phyloP scores from a whole-genome alignment of 2,888 invertebrate species.

The Saturnia japonica region DNA sequence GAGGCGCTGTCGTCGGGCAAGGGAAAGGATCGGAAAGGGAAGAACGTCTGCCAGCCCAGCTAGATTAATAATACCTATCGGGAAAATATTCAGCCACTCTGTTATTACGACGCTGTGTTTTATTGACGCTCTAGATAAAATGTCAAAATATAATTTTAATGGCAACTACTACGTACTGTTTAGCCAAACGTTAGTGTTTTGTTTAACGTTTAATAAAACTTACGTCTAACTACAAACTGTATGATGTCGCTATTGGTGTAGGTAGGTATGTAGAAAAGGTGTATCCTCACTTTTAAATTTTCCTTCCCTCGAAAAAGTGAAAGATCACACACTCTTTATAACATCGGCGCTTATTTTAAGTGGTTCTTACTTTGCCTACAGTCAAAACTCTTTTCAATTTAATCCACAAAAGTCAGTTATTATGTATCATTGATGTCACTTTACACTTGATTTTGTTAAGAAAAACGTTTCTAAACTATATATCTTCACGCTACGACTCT shows the following conservation, averaged over 20 bases:
- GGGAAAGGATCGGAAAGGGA: too few relatives aligned
- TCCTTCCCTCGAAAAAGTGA: not conserved
- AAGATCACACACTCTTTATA: not conserved
- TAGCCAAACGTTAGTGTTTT: not conserved
- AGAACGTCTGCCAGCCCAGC: too few relatives aligned
- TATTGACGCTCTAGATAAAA: not conserved
- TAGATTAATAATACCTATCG: not conserved
- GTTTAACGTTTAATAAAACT: not conserved
- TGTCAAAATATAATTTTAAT: not conserved
- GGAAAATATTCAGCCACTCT: not conserved
- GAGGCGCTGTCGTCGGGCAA: too few relatives aligned
- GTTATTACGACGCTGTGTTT: not conserved
- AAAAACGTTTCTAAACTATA: not conserved
- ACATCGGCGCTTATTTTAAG: not conserved
- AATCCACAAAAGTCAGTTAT: not conserved
- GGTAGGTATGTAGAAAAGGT: not conserved
- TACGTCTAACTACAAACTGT: not conserved
- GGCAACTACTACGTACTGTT: not conserved
- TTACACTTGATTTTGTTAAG: too few relatives aligned
- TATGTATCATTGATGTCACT: too few relatives aligned
- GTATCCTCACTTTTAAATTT: not conserved
- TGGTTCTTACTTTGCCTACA: not conserved
- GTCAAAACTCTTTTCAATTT: not conserved
- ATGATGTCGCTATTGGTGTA: not conserved
- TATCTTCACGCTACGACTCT: not conserved